A percentile compares a stretch with the other conserved stretches of the same genome.
Evolutionary conservation across 23 tunicate genomes (phyloP).

Genomic region (Diplosoma virens): DNA sequence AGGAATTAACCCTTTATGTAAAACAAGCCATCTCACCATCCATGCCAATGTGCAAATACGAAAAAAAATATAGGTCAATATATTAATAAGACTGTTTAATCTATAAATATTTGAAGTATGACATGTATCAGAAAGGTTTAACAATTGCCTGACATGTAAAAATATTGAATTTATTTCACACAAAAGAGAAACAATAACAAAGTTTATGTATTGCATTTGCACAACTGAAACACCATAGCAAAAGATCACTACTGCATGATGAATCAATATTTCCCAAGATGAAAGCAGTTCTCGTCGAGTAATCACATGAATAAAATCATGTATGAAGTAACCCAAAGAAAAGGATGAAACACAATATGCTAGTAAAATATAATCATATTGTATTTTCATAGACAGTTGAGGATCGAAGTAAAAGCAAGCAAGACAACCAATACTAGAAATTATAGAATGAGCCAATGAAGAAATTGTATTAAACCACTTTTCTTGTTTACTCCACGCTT

Average conservation of each 20-base stretch:
- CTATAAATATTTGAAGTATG: conserved; percentile 10
- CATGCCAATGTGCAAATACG: conserved; percentile 66
- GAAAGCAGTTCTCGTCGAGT: not conserved
- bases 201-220: conserved; percentile 33
- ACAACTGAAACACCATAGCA: conserved; percentile 69
- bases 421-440: conserved; percentile 55
- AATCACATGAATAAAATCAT: conserved; percentile 47
- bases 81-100: conserved; percentile 52
- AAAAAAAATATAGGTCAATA: conserved; percentile 54
- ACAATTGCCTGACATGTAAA: conserved; percentile 62
- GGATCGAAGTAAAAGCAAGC: conserved; percentile 52
- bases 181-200: conserved; percentile 67
- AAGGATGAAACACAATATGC: conserved; percentile 23
- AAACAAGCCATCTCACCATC: conserved; percentile 70
- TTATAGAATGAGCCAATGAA: conserved; percentile 64
- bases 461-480: conserved; percentile 61
- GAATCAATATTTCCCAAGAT: conserved; percentile 82
- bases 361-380: not conserved
- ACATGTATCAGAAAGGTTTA: conserved; percentile 29
- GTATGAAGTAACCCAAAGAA: conserved; percentile 64
- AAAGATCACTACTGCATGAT: conserved; percentile 65
- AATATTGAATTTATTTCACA: conserved; percentile 81
- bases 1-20: conserved; percentile 23
- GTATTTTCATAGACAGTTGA: conserved; percentile 27
- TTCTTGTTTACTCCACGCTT: not conserved